Evolutionary conservation across 2,113 vertebrate genomes (phyloP).

Genomic region (Eubucco bourcierii): DNA sequence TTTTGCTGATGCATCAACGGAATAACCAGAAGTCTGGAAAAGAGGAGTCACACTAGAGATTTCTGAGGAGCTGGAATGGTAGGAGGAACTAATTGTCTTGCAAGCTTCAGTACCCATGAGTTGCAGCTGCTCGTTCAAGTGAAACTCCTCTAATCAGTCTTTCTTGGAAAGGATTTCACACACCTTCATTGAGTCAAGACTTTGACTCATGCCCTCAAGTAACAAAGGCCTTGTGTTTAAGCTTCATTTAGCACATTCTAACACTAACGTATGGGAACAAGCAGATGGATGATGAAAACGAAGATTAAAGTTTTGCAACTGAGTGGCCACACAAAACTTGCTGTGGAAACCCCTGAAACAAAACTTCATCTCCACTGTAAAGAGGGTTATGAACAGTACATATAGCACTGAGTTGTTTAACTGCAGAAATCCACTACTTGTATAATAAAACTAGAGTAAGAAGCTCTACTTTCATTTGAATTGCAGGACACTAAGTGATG

Average conservation of each 20-base stretch:
- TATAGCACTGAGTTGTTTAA: not conserved
- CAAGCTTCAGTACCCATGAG: constrained; percentile 55
- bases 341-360: not conserved
- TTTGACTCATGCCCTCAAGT: constrained; percentile 63
- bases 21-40: not conserved
- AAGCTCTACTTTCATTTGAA: not conserved
- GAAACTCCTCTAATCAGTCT: constrained; percentile 58
- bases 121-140: constrained; percentile 46
- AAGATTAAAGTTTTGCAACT: constrained; percentile 48
- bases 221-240: constrained; percentile 60
- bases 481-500: not conserved
- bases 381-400: not conserved
- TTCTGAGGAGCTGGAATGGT: constrained; percentile 9
- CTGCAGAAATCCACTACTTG: not conserved
- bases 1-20: not conserved
- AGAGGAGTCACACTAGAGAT: not conserved
- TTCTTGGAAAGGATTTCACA: constrained; percentile 64
- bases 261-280: constrained; percentile 40
- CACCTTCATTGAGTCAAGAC: constrained; percentile 59
- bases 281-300: constrained; percentile 50
- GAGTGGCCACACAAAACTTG: not conserved
- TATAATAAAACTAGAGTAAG: not conserved
- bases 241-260: constrained; percentile 66
- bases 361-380: not conserved
- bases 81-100: constrained; percentile 50